Evolutionary conservation across 2,797 vertebrate species (phyloP).

Genomic region (Halcyon badia): DNA sequence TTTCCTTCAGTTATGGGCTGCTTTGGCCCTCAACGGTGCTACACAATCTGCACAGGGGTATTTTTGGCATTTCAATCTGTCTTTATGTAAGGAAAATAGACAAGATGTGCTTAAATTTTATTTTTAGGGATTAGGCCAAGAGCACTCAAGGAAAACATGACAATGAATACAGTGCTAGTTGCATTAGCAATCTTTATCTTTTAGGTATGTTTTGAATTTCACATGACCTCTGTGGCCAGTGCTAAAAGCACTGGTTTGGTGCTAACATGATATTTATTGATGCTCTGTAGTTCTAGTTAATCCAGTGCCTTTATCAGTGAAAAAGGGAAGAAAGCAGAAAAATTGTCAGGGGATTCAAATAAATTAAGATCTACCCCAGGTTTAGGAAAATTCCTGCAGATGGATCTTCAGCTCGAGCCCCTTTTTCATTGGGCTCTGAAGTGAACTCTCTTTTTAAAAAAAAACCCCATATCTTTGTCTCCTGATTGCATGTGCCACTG

Average conservation of each 20-base stretch:
- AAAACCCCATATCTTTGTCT: not conserved
- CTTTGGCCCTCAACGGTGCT: conserved; percentile 82
- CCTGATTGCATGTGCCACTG: conserved; percentile 58
- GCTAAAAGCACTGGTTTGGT: conserved; percentile 77
- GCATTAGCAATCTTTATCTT: conserved; percentile 71
- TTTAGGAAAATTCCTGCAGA: conserved; percentile 15
- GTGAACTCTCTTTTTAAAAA: not conserved
- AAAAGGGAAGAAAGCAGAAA: conserved; percentile 39
- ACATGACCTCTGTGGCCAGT: conserved; percentile 78
- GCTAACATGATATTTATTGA: conserved; percentile 80
- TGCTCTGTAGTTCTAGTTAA: conserved; percentile 64
- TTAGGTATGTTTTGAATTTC: conserved; percentile 73
- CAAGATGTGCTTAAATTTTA: conserved; percentile 67
- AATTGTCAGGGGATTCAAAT: not conserved
- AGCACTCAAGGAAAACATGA: conserved; percentile 68
- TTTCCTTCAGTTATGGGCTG: conserved; percentile 77
- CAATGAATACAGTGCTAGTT: conserved; percentile 70
- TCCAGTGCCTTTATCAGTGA: conserved; percentile 36
- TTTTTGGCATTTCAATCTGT: conserved; percentile 79
- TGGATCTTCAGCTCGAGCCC: not conserved
- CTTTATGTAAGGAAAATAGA: conserved; percentile 59
- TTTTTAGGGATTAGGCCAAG: conserved; percentile 67
- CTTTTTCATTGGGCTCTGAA: not conserved
- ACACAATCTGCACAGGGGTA: conserved; percentile 68
- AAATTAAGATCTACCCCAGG: not conserved